Conservation (phyloP, 2,888 invertebrate species). For the Prenolepis imparis region DNA sequence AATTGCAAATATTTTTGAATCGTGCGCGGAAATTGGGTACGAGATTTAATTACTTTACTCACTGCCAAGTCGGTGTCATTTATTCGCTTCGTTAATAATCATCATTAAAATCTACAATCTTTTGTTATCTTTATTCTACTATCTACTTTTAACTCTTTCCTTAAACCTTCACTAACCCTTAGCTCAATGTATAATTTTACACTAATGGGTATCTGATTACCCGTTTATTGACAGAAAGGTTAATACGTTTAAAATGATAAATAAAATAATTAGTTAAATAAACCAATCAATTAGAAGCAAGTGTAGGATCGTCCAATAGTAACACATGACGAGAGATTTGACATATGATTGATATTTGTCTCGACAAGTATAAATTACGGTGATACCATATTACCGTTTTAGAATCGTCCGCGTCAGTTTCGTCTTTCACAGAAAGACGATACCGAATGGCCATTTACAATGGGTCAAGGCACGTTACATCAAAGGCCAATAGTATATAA, state of each 20-base stretch:
- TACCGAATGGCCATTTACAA: conserved; percentile 16
- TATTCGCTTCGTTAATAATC: not conserved
- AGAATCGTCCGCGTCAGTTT: not conserved
- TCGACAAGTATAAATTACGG: not conserved
- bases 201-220: too few species aligned
- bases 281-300: not conserved
- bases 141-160: not conserved
- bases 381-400: not conserved
- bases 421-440: not conserved
- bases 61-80: not conserved
- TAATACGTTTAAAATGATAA: not conserved
- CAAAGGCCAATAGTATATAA: conserved; percentile 53
- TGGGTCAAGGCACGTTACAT: conserved; percentile 13
- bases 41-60: not conserved
- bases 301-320: not conserved
- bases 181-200: too few species aligned
- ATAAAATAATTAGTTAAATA: not conserved
- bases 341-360: not conserved
- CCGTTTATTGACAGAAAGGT: too few species aligned
- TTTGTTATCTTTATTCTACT: not conserved
- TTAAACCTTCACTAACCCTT: too few species aligned
- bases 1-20: conserved; percentile 15
- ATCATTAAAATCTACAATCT: not conserved
- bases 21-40: not conserved
- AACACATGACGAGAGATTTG: not conserved